Evolutionary conservation across 35 echinoderm and acorn worm species (phyloP), one percentile per base, ranked within the genome.

Genomic region (Ophiothrix spiculata): DNA sequence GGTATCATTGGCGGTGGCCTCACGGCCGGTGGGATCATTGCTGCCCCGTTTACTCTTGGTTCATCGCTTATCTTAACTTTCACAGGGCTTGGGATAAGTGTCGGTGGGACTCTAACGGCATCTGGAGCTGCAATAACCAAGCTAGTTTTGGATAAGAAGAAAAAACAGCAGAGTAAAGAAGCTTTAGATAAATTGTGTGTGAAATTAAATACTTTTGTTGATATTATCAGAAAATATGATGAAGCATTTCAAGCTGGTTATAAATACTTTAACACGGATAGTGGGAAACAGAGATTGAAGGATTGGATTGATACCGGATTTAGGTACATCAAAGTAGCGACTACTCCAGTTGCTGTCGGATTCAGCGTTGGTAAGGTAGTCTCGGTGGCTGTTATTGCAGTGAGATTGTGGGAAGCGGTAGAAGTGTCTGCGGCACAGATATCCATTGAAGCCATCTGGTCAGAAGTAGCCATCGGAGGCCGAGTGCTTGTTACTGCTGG

Each of bases 211-310:
- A 69, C 17, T n/a, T 69, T 69, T 69, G 23, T 69, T 69, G 60
- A 69, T 69, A 69, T 69, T 69, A 69, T 69, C 21, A 69, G 29
- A n/a, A 69, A 69, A 69, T 69, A 69, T n/a, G 60, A 69, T 28
- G 60, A 69, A 6, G 60, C 60, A 12, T 69, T 69, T 69, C 60
- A 69, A n/a, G 60, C 60, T 69, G 60, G 60, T 12, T 69, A 69
- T n/a, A 69, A 69, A 28, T 69, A 69, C 60, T 69, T 69, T 28
- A 69, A 28, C 60, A 69, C 60, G 2, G 60, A 69, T 15, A 25
- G 10, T 15, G 60, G 60, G 2, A 69, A 25, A 69, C 60, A 28
- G 25, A 69, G 60, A n/a, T 25, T 69, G 60, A 69, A 25, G 23
- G 60, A 69, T 28, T 69, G 60, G 60, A 6, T 69, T 69, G 10